phyloP scores from a whole-genome alignment of 2,888 invertebrate species.

The Calliscelio sp. region DNA sequence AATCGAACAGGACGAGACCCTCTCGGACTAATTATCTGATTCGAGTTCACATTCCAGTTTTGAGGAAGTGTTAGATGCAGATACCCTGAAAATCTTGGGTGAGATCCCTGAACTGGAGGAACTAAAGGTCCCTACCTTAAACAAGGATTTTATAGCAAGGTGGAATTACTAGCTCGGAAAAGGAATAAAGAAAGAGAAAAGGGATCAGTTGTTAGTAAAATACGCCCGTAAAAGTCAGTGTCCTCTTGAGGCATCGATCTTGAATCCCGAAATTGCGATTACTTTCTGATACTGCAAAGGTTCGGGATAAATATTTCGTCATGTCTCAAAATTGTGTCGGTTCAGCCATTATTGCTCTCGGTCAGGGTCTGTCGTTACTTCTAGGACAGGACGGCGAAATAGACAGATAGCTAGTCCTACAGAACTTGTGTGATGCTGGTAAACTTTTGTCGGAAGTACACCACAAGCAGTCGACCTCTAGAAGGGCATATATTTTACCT shows the following conservation, averaged over 20 bases:
- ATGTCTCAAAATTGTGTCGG: not conserved
- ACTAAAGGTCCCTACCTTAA: not conserved
- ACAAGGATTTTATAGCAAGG: not conserved
- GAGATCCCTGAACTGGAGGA: not conserved
- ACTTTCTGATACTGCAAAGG: conserved; percentile 7
- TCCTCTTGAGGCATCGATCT: not conserved
- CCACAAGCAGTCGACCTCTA: not conserved
- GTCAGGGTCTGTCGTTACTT: not conserved
- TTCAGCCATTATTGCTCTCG: conserved; percentile 6
- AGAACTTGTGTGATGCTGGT: conserved; percentile 7
- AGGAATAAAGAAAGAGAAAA: not conserved
- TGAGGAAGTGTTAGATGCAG: no score
- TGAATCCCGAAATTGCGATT: not conserved
- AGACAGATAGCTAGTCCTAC: no score
- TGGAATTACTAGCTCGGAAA: not conserved
- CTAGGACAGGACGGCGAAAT: not conserved
- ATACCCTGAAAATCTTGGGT: not conserved
- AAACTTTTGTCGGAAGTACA: not conserved
- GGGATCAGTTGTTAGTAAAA: not conserved
- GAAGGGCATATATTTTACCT: conserved; percentile 10
- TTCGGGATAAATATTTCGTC: conserved; percentile 13
- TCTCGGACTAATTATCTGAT: no score
- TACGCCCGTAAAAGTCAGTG: not conserved
- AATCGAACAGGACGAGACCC: no score
- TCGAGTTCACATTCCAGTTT: no score